Base-by-base conservation (phyloP, 2,888 invertebrate species). In the Lochmaea crataegi region DNA sequence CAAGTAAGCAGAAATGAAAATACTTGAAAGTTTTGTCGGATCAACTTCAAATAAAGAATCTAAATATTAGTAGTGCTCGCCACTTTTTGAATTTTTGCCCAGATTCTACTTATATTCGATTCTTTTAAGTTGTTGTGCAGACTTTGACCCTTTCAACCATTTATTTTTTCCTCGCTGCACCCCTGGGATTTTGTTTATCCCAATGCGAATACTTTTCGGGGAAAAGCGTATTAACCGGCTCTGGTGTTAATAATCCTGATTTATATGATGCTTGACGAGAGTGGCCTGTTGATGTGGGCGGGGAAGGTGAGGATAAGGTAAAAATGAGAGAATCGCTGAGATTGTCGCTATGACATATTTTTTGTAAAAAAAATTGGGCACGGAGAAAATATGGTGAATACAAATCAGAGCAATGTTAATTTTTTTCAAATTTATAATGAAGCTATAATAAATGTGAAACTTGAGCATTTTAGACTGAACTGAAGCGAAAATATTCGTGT, bases 161-260 rank as follows among this genome's bases (percentile, higher is more conserved):
- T 63, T 69, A 64, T 69, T 53, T 63, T 69, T 56, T 45, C 14
- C 48, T 68, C 38, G 32, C 26, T 41, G 53, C 56, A 63, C 63
- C 63, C 69, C 51, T 45, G 69, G 56, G 56, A 64, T 64, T 70
- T 64, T 57, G 64, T 64, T 56, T 64, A 70, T 56, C 45, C 41
- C 42, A 42, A 64, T 64, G 57, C 64, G 57, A 70, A 70, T 65
- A 70, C 70, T 70, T 70, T 70, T 45, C 57, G 48, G 70, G 63
- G 42, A 56, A 70, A 70, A 18, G 64, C 70, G 65, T 70, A 64
- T 69, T 69, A 64, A 65, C 64, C 64, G 64, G 45, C 45, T 70
- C 70, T 64, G 26, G 32, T 70, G 57, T 70, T 64, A 65, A 64
- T 70, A 70, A 70, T 70, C 64, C 70, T 70, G 70, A 70, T 70